These are phyloP conservation scores for Anthopleura xanthogrammica DNA, from an alignment of 92 coral and sea anemone species.

Conservation along the genomic window DNA sequence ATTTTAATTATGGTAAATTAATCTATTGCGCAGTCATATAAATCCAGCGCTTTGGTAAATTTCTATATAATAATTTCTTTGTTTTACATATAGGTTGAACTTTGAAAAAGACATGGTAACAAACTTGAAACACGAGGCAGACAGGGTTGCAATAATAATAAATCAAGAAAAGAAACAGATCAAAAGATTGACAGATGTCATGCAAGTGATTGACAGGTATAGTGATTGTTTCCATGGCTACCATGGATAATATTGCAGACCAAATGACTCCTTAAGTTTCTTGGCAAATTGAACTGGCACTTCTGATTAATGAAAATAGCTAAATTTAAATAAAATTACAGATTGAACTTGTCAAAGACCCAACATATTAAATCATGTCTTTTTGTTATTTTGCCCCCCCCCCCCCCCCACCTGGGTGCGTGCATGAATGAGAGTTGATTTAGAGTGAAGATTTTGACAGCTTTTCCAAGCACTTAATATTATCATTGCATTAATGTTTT, in stretches of 20 bases:
- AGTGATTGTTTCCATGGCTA: neutral
- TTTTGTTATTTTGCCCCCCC: too few species aligned
- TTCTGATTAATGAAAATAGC: too few species aligned
- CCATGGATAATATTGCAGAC: neutral
- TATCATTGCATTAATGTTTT: neutral
- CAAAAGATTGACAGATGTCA: constrained; percentile 76
- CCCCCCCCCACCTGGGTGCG: too few species aligned
- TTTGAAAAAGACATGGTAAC: constrained; percentile 87
- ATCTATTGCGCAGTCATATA: too few species aligned
- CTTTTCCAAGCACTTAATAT: neutral
- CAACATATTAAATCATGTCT: too few species aligned
- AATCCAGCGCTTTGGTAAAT: too few species aligned
- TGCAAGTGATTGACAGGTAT: constrained; percentile 92
- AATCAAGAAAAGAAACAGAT: constrained; percentile 86
- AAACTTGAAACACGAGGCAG: constrained; percentile 84
- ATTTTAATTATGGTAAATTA: too few species aligned
- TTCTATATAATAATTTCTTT: neutral
- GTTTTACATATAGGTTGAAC: constrained; percentile 48
- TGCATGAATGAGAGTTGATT: too few species aligned
- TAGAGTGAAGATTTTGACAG: neutral
- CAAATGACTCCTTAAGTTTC: too few species aligned
- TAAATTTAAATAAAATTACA: too few species aligned
- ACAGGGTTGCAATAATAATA: constrained; percentile 57
- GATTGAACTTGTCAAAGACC: too few species aligned
- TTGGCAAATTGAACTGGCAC: too few species aligned